Base-by-base conservation (phyloP, 2,888 invertebrate species). In the Scaptomyza tumidula region DNA sequence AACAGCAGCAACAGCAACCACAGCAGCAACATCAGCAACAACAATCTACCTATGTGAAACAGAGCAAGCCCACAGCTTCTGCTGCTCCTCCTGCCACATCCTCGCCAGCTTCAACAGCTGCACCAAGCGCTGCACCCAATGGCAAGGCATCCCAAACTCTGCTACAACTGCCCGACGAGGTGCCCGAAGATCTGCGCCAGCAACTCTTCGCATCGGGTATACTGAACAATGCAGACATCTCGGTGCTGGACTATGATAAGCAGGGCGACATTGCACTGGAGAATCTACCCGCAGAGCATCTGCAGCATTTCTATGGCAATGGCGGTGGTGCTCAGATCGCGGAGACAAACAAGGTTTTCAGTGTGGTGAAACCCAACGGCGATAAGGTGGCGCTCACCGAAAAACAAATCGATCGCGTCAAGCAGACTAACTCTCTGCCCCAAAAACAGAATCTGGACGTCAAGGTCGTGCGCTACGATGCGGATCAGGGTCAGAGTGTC, bases 241-340 rank as follows among this genome's bases (percentile, higher is more conserved):
- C 97, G 77, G 94, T 97, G 50, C 92, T 97, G 64, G 97, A 97
- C 92, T 97, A 97, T 84, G 97, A 97, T 87, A 97, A 97, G 93
- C 95, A 97, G 43, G 97, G 97, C 33, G 97, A 96, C 71, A 96
- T 96, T 58, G 95, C 96, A 5, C 93, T 97, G 54, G 97, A 97
- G 71, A 96, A 95, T 71, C 91, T 97, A 53, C 97, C 97, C 2
- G 96, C 97, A 55, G 97, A 97, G 91, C 97, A 97, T 80, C 91
- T 97, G 63, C 96, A 96, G 39, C 97, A 97, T 90, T 97, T 97
- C 91, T 97, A 96, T 88, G 95, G 95, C 19, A 96, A 96, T n/a
- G 97, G 97, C 56, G 96, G 96, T 61, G 96, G 93, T 6, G 94
- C 95, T 71, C 95, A 96, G 89, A 94, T 95, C 63, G 94, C 95